A percentile compares a stretch with the other conserved stretches of the same genome.
These are phyloP conservation scores for Neocrepidodera transversa DNA, from an alignment of 2,888 invertebrate species.

Conservation along the genomic window DNA sequence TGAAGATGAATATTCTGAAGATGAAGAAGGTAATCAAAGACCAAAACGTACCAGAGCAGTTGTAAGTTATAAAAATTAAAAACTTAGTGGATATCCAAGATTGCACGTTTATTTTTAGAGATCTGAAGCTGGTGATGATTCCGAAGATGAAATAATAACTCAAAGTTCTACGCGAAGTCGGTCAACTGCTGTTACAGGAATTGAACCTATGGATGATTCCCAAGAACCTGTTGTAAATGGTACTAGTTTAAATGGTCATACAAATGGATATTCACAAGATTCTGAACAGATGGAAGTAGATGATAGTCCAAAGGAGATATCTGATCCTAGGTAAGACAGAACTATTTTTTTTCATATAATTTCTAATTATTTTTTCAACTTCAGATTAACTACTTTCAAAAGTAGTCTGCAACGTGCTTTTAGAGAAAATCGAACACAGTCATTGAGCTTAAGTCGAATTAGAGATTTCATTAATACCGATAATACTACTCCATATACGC, in stretches of 20 bases:
- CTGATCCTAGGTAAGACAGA: slow-evolving; percentile 40
- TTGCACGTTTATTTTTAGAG: slow-evolving; percentile 30
- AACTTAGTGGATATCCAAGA: neutral
- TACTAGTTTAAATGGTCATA: slow-evolving; percentile 22
- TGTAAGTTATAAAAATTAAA: slow-evolving; percentile 54
- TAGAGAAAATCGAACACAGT: slow-evolving; percentile 78
- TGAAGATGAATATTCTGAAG: slow-evolving; percentile 59
- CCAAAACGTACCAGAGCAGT: slow-evolving; percentile 61
- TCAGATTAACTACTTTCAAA: slow-evolving; percentile 73
- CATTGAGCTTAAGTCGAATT: slow-evolving; percentile 72
- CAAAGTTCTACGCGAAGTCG: slow-evolving; percentile 43
- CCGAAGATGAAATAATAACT: slow-evolving; percentile 43
- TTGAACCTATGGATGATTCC: slow-evolving; percentile 32
- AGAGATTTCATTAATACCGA: slow-evolving; percentile 71
- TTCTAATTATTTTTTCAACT: slow-evolving; percentile 12
- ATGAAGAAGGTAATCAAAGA: slow-evolving; percentile 50
- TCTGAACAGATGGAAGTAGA: slow-evolving; percentile 47
- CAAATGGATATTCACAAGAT: slow-evolving; percentile 28
- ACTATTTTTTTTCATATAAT: no score
- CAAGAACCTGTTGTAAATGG: slow-evolving; percentile 36
- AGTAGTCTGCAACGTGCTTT: slow-evolving; percentile 77
- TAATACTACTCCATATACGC: slow-evolving; percentile 66
- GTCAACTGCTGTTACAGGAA: slow-evolving; percentile 21
- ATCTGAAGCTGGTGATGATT: slow-evolving; percentile 38
- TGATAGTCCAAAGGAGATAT: slow-evolving; percentile 40